Conservation (phyloP, 2,888 invertebrate species). For the Geotrupes spiniger region DNA sequence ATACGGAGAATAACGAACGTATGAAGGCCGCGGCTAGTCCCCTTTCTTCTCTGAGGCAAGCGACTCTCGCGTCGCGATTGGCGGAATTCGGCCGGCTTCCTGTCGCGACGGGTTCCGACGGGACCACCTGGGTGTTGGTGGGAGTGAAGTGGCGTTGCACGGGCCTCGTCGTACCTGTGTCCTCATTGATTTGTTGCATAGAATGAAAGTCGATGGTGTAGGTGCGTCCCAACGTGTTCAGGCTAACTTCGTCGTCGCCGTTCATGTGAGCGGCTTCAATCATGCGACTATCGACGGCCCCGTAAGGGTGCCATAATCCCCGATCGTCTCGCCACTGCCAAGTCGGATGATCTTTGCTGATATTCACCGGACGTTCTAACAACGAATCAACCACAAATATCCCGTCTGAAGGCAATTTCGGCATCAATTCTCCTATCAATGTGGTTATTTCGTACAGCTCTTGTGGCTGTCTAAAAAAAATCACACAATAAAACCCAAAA, state of each 20-base stretch:
- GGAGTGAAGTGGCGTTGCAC: slow-evolving; percentile 80
- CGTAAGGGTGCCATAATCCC: slow-evolving; percentile 89
- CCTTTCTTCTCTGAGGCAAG: slow-evolving; percentile 67
- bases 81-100: slow-evolving; percentile 41
- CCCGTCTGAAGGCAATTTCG: slow-evolving; percentile 90
- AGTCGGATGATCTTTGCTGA: slow-evolving; percentile 72
- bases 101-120: slow-evolving; percentile 30
- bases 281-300: slow-evolving; percentile 88
- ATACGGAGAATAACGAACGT: slow-evolving; percentile 81
- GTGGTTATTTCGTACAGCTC: slow-evolving; percentile 97
- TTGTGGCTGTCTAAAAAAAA: slow-evolving; percentile 63
- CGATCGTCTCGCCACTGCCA: slow-evolving; percentile 99
- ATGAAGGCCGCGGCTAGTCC: slow-evolving; percentile 68
- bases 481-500: too few species aligned
- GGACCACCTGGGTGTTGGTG: slow-evolving; percentile 42
- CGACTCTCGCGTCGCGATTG: slow-evolving; percentile 63
- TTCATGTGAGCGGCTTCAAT: slow-evolving; percentile 93
- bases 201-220: slow-evolving; percentile 96
- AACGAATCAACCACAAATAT: slow-evolving; percentile 92
- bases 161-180: slow-evolving; percentile 89
- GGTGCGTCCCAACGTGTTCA: slow-evolving; percentile 87
- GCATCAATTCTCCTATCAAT: slow-evolving; percentile 96
- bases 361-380: slow-evolving; percentile 70
- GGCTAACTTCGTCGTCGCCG: slow-evolving; percentile 87
- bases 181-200: slow-evolving; percentile 94